These are phyloP conservation scores for Sus cebifrons DNA, from an alignment of 2,797 vertebrate genomes.

Conservation along the genomic window DNA sequence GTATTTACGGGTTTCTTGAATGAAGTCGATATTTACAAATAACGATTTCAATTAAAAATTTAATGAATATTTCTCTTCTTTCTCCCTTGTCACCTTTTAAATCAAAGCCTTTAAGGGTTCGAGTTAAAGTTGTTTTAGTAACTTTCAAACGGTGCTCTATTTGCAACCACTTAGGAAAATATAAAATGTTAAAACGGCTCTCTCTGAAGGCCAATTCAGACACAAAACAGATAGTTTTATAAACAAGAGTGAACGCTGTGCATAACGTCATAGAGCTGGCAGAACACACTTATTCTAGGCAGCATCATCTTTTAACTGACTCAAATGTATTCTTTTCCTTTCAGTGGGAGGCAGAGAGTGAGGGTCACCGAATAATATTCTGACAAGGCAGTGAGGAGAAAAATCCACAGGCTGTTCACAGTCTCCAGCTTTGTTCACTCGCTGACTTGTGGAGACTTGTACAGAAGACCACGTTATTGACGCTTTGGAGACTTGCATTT, in stretches of 20 bases:
- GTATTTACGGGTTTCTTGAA: constrained; percentile 50
- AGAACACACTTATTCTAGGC: constrained; percentile 28
- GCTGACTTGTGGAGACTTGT: constrained; percentile 63
- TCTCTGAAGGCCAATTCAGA: constrained; percentile 34
- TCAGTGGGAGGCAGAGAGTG: background rate
- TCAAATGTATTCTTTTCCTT: background rate
- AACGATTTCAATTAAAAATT: constrained; percentile 72
- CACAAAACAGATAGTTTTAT: constrained; percentile 6
- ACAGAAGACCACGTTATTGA: background rate
- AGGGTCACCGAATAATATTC: constrained; percentile 1
- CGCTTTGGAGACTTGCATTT: background rate
- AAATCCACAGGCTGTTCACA: constrained; percentile 59
- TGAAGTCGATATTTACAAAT: background rate
- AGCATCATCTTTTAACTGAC: constrained; percentile 23
- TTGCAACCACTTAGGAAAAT: constrained; percentile 28
- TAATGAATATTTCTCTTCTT: constrained; percentile 47
- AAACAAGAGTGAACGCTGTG: constrained; percentile 21
- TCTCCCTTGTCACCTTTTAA: background rate
- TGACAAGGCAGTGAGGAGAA: background rate
- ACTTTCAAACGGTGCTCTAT: constrained; percentile 30
- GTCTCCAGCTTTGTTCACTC: constrained; percentile 19
- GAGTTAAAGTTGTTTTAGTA: background rate
- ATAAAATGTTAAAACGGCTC: constrained; percentile 10
- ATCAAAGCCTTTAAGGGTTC: constrained; percentile 19
- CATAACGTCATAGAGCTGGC: constrained; percentile 50